Base-by-base conservation (phyloP, 2,888 invertebrate species). In the Leptodirus hochenwartii region DNA sequence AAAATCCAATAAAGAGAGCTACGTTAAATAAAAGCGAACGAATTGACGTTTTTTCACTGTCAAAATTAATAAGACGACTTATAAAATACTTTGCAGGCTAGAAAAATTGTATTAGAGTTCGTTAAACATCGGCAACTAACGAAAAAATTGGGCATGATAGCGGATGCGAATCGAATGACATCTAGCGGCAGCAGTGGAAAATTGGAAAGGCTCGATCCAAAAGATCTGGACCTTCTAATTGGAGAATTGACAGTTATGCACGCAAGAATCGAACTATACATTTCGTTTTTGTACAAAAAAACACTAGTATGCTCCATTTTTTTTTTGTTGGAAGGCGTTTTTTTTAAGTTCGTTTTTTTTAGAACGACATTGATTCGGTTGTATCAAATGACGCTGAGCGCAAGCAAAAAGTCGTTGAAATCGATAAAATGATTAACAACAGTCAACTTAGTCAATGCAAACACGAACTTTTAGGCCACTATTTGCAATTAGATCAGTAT, bases 211-310 rank as follows among this genome's bases (percentile, higher is more conserved):
- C 50, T 67, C 11, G 84, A 88, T 54, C 78, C 85, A 0, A 77
- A 81, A 45, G 79, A 79, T 42, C 64, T 88, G 31, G 96, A 96
- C 59, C 69, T 79, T 0, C 61, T 87, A 25, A 69, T 96, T 34
- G 76, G 79, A 0, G 96, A 98, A 59, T 68, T 95, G 34, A 88
- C 91, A 0, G 64, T 90, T 27, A 76, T 93, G 59, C 90, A 90
- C 57, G 76, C 85, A 1, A 64, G 91, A 39, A 69, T 82, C n/a
- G 82, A 87, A 47, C 61, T 96, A 13, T 98, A 95, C 54, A 72
- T 85, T 29, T 24, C 3, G n/a, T 22, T 29, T 10, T 13, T 8
- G n/a, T 17, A 16, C 6, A 15, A 27, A n/a, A 15, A 27, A 15
- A 15, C 17, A 17, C 26, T 25, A 30, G 25, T 11, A 22, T 22